Evolutionary conservation across 2,888 invertebrate species (phyloP), one percentile per base, ranked within the genome.

Genomic region (Drosophila kanekoi): DNA sequence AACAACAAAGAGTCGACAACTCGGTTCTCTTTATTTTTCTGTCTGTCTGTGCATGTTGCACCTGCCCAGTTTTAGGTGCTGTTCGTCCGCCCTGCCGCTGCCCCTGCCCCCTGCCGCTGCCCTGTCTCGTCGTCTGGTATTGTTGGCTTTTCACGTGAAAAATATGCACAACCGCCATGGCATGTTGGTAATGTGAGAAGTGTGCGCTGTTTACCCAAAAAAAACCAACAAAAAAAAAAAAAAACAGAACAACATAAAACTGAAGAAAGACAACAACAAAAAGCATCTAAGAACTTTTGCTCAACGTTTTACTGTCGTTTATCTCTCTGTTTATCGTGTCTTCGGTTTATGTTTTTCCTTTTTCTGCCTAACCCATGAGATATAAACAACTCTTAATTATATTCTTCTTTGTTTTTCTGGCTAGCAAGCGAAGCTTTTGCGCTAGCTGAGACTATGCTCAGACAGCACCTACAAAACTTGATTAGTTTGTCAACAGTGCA

Each of bases 31-130:
- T 28, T 8, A 28, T 8, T 28, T 5, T 16, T 48, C 51, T 23
- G 20, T 45, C 56, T 52, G 56, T 33, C 47, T 28, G 58, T 73
- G 73, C 80, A 78, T 83, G 87, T 78, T 87, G 89, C 87, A 87
- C 87, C 87, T 87, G 87, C 81, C 76, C 72, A 66, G 54, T 58
- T 61, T 38, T 47, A 40, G 58, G 47, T 59, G 41, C 49, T 28
- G 28, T 8, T 28, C 18, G 10, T 48, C 4, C 16, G 23, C 28
- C 14, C 20, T 44, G 44, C 33, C 5, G 40, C 28, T 28, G 28
- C 28, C 23, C 23, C 5, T 23, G 23, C 6, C 28, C 28, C 14
- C 20, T 44, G 44, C 33, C 5, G 16, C 47, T 33, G 47, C 32
- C 4, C 44, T n/a, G n/a, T 9, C 18, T 18, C 33, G 23, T 54